Evolutionary conservation across 1,140 invertebrate species (phyloP).

Genomic region (Oryzaephilus surinamensis): DNA sequence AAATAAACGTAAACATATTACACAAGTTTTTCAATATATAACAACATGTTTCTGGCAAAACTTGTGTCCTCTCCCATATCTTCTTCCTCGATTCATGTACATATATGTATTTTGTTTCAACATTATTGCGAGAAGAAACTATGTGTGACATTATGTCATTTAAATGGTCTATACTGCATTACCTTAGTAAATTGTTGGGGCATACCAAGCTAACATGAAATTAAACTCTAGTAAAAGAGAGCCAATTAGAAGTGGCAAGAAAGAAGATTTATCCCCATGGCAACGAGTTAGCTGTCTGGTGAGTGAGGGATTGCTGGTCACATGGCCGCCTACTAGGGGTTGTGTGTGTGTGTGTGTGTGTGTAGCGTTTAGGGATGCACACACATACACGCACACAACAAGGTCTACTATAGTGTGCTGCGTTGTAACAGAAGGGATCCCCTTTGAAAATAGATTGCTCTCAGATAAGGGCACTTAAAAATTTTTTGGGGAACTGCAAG

Average conservation of each 20-base stretch:
- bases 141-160: too few relatives aligned
- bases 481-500: neutral
- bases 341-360: constrained; percentile 10
- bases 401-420: too few relatives aligned
- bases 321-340: constrained; percentile 25
- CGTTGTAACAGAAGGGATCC: too few relatives aligned
- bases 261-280: constrained; percentile 35
- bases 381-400: too few relatives aligned
- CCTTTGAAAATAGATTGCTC: constrained; percentile 7
- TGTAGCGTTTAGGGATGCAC: neutral
- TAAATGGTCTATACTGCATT: too few relatives aligned
- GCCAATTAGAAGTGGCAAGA: constrained; percentile 34
- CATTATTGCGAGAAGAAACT: too few relatives aligned
- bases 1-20: too few relatives aligned
- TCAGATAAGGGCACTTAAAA: constrained; percentile 6
- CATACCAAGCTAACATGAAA: constrained; percentile 29
- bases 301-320: constrained; percentile 34
- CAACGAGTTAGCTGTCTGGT: constrained; percentile 32
- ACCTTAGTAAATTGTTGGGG: constrained; percentile 24
- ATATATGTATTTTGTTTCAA: too few relatives aligned
- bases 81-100: too few relatives aligned
- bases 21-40: too few relatives aligned
- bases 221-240: constrained; percentile 32
- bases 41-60: too few relatives aligned
- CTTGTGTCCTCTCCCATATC: too few relatives aligned